phyloP scores from a whole-genome alignment of 1,140 invertebrate genomes.

The Rhyacophila brunnea region DNA sequence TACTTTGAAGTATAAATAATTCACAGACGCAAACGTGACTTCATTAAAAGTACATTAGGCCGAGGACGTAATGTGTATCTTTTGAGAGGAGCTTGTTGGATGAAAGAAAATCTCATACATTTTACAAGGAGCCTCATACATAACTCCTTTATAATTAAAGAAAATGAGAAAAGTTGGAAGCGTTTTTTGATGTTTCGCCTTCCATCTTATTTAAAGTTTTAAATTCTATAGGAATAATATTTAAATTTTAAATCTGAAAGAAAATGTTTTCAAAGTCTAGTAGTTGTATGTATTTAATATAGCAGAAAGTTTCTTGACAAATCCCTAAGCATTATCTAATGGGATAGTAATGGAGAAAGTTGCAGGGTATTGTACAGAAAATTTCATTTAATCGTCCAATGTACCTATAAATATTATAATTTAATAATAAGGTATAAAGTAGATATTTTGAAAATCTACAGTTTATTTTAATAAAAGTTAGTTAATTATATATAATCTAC shows the following conservation, averaged over 20 bases:
- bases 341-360: too few species aligned
- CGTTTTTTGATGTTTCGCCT: conserved; percentile 16
- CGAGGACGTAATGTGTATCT: conserved; percentile 21
- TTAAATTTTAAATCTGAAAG: not conserved
- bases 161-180: conserved; percentile 16
- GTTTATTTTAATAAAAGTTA: too few species aligned
- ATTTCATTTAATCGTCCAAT: too few species aligned
- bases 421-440: too few species aligned
- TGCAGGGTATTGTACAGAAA: too few species aligned
- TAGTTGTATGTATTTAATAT: too few species aligned
- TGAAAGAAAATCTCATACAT: conserved; percentile 24
- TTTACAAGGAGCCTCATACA: conserved; percentile 12
- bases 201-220: not conserved
- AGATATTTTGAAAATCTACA: too few species aligned
- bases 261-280: not conserved
- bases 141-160: conserved; percentile 27
- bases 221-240: not conserved
- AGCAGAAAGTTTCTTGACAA: too few species aligned
- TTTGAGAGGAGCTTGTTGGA: conserved; percentile 9
- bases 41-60: conserved; percentile 35
- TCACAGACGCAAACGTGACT: conserved; percentile 26
- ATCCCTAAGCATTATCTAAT: too few species aligned
- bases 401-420: too few species aligned
- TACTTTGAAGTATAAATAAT: conserved; percentile 29
- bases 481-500: too few species aligned